A percentile compares a stretch with the other conserved stretches of the same genome.
phyloP scores from a whole-genome alignment of 64 coral and sea anemone species.

The Pocillopora verrucosa region DNA sequence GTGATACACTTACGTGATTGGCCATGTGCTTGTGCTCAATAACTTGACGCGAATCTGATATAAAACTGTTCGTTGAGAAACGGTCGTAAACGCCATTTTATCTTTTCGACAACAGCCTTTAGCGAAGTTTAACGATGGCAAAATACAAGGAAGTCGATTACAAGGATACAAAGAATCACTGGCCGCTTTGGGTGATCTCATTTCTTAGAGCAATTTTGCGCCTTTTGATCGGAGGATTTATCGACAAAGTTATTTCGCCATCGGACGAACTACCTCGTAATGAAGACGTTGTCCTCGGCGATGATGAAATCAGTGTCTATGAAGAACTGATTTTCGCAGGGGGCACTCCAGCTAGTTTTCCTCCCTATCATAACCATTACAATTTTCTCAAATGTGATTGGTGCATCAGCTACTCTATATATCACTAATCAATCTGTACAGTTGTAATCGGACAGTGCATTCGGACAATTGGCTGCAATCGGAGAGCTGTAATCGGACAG shows the following conservation, averaged over 20 bases:
- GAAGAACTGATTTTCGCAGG: slow-evolving; percentile 56
- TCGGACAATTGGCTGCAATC: too few species aligned
- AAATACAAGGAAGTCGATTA: slow-evolving; percentile 42
- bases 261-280: not conserved
- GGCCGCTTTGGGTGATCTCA: slow-evolving; percentile 55
- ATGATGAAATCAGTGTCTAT: slow-evolving; percentile 32
- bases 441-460: too few species aligned
- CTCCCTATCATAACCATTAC: too few species aligned
- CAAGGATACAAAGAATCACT: slow-evolving; percentile 13
- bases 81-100: not conserved
- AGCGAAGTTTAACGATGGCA: not conserved
- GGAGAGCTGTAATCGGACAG: too few species aligned
- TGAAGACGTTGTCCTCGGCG: slow-evolving; percentile 1
- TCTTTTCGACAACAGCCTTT: not conserved
- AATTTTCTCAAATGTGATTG: too few species aligned
- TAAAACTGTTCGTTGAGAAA: not conserved
- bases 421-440: too few species aligned
- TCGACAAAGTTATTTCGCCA: not conserved
- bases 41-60: too few species aligned
- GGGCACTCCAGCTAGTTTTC: slow-evolving; percentile 31
- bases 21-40: too few species aligned
- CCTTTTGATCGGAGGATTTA: slow-evolving; percentile 31
- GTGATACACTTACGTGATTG: too few species aligned
- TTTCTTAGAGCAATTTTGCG: slow-evolving; percentile 35
- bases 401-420: too few species aligned